Evolutionary conservation across 2,113 vertebrate species (phyloP), one percentile per base, ranked within the genome.

Genomic region (Gadus macrocephalus): DNA sequence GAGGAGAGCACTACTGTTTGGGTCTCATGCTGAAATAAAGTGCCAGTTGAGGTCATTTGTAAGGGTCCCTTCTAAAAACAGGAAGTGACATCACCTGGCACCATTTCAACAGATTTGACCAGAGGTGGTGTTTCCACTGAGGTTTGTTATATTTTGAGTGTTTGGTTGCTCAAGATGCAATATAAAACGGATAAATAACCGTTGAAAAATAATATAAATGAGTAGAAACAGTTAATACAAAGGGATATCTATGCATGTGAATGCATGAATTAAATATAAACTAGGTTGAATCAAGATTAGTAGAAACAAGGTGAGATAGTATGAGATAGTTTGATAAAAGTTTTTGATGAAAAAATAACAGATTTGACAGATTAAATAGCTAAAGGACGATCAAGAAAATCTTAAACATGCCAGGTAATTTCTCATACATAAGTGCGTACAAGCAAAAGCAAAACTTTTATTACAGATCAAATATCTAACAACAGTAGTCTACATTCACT

Each of bases 271-370:
- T 68, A 78, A 67, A 73, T 12, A 5, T 42, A n/a, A 35, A 79
- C 79, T 77, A 75, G 58, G 74, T 17, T 78, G 42, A 53, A 68
- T 68, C 71, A 72, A 58, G 55, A 58, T 58, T 58, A 64, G 77
- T 55, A 66, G 61, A 62, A 25, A 12, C 22, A 25, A 75, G 79
- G 55, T 58, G 15, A 58, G n/a, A 49, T 49, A 49, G 55, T 56
- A 53, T 2, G n/a, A 74, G 42, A 74, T 55, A 12, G 53, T 14
- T 58, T 58, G 55, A n/a, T 58, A 20, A 61, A 56, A 70, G 31
- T 8, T 42, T 42, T 35, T 35, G 31, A 35, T 35, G 4, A 4
- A 75, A 75, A 75, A 79, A 70, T 55, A 71, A 68, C 28, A 66
- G 68, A 81, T 70, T 62, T 70, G 69, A 27, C 53, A 76, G 62